A percentile compares a stretch with the other conserved stretches of the same genome.
Evolutionary conservation across 2,888 invertebrate genomes (phyloP).

Genomic region (Pseudoips prasinana): DNA sequence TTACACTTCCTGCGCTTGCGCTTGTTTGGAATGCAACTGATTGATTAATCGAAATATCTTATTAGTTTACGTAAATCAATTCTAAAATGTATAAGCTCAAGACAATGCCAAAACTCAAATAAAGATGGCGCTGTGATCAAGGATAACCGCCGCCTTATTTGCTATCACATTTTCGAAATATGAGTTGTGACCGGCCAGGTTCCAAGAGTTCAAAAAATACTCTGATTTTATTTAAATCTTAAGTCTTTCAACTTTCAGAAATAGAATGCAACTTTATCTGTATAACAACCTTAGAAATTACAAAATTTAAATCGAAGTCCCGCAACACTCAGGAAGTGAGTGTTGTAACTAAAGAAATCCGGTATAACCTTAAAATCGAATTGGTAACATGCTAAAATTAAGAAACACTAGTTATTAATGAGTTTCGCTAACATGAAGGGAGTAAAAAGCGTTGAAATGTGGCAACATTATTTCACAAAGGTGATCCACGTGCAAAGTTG

Average conservation of each 20-base stretch:
- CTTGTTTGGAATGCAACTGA: constrained; percentile 45
- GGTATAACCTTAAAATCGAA: constrained; percentile 53
- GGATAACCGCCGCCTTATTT: no score
- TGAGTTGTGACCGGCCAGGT: no score
- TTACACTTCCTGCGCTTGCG: constrained; percentile 63
- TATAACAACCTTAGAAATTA: constrained; percentile 29
- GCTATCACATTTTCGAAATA: no score
- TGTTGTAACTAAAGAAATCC: constrained; percentile 58
- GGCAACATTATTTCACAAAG: constrained; percentile 67
- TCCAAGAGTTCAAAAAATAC: no score
- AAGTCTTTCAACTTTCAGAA: no score
- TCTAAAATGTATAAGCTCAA: no score
- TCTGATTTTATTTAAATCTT: no score
- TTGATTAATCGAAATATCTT: constrained; percentile 28
- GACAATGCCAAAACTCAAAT: no score
- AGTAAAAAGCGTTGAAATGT: constrained; percentile 62
- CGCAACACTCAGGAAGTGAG: constrained; percentile 45
- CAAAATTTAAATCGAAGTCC: constrained; percentile 29
- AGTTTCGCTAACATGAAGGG: constrained; percentile 63
- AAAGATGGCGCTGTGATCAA: no score
- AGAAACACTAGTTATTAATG: constrained; percentile 64
- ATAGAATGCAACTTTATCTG: constrained; percentile 12
- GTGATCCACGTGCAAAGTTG: constrained; percentile 64
- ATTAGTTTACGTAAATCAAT: constrained; percentile 33
- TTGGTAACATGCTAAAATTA: constrained; percentile 53